A percentile compares a stretch with the other conserved stretches of the same genome.
phyloP scores from a whole-genome alignment of 2,113 vertebrate species.

The Pterocles burchelli region DNA sequence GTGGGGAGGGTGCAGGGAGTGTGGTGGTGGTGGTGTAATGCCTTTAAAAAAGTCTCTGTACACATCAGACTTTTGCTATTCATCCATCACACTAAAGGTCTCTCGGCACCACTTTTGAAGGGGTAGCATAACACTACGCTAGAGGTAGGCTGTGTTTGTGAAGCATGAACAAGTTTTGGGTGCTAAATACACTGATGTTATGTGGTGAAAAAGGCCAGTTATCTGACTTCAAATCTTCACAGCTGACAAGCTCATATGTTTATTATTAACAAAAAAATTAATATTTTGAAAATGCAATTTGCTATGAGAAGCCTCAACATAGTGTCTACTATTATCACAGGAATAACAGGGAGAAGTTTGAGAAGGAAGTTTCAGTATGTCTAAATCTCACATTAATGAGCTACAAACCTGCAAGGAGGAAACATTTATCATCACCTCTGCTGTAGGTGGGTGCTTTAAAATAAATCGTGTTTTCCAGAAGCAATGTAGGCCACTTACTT shows the following conservation, averaged over 20 bases:
- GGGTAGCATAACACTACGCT: not conserved
- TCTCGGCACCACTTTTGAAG: not conserved
- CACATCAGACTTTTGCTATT: not conserved
- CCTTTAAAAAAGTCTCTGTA: not conserved
- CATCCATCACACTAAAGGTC: not conserved
- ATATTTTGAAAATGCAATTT: not conserved
- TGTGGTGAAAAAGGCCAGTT: not conserved
- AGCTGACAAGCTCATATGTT: not conserved
- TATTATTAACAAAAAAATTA: not conserved
- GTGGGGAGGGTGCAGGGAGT: too few species aligned
- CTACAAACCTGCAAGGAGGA: not conserved
- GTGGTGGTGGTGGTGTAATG: too few species aligned
- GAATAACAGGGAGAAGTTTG: not conserved
- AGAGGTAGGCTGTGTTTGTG: not conserved
- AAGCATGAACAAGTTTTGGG: not conserved
- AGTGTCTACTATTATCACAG: not conserved
- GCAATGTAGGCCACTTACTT: slow-evolving; percentile 73
- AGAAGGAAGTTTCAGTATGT: not conserved
- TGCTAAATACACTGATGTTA: too few species aligned
- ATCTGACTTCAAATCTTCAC: not conserved
- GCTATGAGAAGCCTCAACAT: not conserved
- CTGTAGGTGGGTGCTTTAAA: not conserved
- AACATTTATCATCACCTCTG: not conserved
- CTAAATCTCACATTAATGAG: not conserved
- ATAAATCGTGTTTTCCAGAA: not conserved